These are phyloP conservation scores for Hyppa rectilinea DNA, from an alignment of 2,888 invertebrate genomes.

Conservation along the genomic window DNA sequence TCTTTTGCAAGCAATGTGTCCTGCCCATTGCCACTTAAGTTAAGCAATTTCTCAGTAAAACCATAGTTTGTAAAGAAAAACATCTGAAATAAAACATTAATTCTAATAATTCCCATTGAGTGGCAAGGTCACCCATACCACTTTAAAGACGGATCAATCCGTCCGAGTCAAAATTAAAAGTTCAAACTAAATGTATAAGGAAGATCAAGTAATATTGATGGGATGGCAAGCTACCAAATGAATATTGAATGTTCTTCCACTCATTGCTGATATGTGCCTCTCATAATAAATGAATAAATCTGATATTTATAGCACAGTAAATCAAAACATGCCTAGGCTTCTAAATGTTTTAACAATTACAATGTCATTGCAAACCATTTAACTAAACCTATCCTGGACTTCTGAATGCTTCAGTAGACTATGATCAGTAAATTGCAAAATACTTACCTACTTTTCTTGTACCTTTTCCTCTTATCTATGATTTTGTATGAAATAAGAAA, in stretches of 20 bases:
- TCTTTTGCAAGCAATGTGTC: too few relatives aligned
- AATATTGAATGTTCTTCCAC: constrained; percentile 21
- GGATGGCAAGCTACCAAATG: constrained; percentile 33
- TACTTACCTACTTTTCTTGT: background rate
- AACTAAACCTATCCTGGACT: background rate
- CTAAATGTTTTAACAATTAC: background rate
- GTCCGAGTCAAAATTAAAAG: constrained; percentile 25
- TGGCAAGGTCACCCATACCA: background rate
- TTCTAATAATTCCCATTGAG: background rate
- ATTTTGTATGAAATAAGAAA: background rate
- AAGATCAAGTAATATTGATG: constrained; percentile 16
- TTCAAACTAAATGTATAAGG: background rate
- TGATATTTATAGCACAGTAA: constrained; percentile 1
- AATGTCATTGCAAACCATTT: too few relatives aligned
- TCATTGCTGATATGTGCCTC: background rate
- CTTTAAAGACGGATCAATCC: background rate
- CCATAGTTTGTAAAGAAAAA: too few relatives aligned
- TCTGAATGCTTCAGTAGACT: background rate
- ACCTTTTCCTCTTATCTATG: background rate
- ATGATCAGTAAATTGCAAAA: background rate
- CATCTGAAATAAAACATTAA: background rate
- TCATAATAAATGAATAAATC: background rate
- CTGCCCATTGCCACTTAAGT: too few relatives aligned
- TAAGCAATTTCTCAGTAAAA: too few relatives aligned
- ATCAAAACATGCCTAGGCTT: background rate